These are phyloP conservation scores for Parauchenoglanis punctatus DNA, from an alignment of 2,797 vertebrate genomes.

Conservation along the genomic window DNA sequence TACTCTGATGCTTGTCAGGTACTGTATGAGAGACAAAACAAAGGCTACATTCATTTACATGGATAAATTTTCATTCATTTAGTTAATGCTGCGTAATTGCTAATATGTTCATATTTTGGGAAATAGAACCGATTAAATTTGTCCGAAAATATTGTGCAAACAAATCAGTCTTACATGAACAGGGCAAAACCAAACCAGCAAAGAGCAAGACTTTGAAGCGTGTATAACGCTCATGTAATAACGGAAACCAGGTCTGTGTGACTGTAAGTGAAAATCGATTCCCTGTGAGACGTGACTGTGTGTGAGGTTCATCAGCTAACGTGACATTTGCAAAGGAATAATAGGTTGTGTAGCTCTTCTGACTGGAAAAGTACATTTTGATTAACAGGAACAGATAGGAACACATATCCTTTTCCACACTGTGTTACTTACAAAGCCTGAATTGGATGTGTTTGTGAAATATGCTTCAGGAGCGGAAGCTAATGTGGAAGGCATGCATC, in stretches of 20 bases:
- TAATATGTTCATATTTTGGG: not conserved
- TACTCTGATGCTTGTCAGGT: not conserved
- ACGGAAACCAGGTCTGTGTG: not conserved
- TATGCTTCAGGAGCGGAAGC: not conserved
- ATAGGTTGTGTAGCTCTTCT: not conserved
- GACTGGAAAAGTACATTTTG: not conserved
- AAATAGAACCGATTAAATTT: not conserved
- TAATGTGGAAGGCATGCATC: not conserved
- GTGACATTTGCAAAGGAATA: not conserved
- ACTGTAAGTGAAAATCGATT: not conserved
- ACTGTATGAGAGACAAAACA: not conserved
- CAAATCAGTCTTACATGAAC: not conserved
- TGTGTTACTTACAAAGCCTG: conserved; percentile 2
- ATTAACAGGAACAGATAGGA: not conserved
- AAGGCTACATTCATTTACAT: not conserved
- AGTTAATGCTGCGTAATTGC: not conserved
- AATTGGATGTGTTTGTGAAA: conserved; percentile 14
- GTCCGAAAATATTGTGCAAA: not conserved
- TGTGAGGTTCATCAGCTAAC: not conserved
- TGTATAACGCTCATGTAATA: not conserved
- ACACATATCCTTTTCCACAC: not conserved
- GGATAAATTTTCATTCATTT: not conserved
- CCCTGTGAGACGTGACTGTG: not conserved
- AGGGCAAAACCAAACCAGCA: not conserved
- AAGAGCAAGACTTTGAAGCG: not conserved